A percentile compares a stretch with the other conserved stretches of the same genome.
phyloP scores from a whole-genome alignment of 2,888 invertebrate genomes.

The Bellardia bayeri region DNA sequence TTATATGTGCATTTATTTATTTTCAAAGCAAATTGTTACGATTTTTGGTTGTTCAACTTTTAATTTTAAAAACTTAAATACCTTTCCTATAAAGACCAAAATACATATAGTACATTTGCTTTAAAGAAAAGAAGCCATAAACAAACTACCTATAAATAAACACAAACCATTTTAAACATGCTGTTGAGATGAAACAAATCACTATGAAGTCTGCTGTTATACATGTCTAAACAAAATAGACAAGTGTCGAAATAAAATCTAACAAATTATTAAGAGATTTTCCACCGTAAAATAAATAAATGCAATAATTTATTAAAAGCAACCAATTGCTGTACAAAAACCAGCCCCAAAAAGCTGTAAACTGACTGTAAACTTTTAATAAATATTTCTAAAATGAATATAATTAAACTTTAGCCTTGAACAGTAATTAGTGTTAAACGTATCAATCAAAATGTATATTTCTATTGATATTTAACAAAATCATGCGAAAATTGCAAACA shows the following conservation, averaged over 20 bases:
- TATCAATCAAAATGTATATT: constrained; percentile 8
- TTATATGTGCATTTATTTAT: no score
- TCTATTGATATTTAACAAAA: background rate
- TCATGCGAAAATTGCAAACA: background rate
- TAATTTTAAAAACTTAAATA: no score
- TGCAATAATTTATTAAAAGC: background rate
- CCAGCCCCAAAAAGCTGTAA: background rate
- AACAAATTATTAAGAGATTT: background rate
- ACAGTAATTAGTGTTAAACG: background rate
- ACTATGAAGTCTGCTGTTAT: background rate
- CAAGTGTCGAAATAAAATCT: background rate
- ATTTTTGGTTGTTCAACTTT: no score
- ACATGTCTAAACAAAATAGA: background rate
- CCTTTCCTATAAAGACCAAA: no score
- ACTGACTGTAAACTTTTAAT: background rate
- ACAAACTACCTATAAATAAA: background rate
- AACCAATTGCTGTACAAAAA: background rate
- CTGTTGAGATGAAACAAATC: background rate
- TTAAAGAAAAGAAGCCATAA: no score
- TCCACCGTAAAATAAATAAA: background rate
- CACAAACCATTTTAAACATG: constrained; percentile 2
- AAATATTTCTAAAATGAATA: no score
- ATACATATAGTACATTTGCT: no score
- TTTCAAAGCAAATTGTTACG: no score
- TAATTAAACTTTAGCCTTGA: constrained; percentile 9